Evolutionary conservation across 2,888 invertebrate genomes (phyloP).

Genomic region (Entomobrya proxima): DNA sequence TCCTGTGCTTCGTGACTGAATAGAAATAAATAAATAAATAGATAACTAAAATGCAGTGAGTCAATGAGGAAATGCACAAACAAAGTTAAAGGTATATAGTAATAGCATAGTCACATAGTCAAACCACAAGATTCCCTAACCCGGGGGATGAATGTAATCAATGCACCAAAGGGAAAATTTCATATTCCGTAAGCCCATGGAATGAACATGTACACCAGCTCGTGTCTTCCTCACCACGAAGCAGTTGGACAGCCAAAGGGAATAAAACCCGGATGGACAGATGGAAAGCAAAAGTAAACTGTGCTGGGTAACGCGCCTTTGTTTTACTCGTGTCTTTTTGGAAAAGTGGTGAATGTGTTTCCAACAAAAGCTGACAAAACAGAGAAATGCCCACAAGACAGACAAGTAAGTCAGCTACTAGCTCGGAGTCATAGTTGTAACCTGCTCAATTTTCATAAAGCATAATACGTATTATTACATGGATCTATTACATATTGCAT

Average conservation of each 20-base stretch:
- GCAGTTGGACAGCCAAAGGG: not conserved
- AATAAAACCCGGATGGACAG: not conserved
- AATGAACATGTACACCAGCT: not conserved
- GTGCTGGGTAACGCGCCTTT: not conserved
- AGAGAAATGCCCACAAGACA: conserved; percentile 16
- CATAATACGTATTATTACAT: too few relatives aligned
- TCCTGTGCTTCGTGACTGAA: too few relatives aligned
- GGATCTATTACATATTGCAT: not conserved
- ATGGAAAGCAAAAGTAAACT: not conserved
- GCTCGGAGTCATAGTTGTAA: not conserved
- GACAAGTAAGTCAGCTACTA: not conserved
- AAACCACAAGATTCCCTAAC: not conserved
- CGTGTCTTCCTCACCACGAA: not conserved
- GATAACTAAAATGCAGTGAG: conserved; percentile 12
- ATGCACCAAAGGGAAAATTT: conserved; percentile 51
- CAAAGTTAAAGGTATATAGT: not conserved
- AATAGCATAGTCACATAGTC: not conserved
- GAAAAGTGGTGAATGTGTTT: not conserved
- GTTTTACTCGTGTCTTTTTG: not conserved
- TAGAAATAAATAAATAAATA: not conserved
- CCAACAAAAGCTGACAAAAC: not conserved
- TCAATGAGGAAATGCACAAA: conserved; percentile 7
- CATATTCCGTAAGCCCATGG: conserved; percentile 1
- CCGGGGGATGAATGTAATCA: conserved; percentile 1
- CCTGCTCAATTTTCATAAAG: not conserved